A percentile compares a stretch with the other conserved stretches of the same genome.
These are phyloP conservation scores for Selenia dentaria DNA, from an alignment of 2,888 invertebrate genomes.

Conservation along the genomic window DNA sequence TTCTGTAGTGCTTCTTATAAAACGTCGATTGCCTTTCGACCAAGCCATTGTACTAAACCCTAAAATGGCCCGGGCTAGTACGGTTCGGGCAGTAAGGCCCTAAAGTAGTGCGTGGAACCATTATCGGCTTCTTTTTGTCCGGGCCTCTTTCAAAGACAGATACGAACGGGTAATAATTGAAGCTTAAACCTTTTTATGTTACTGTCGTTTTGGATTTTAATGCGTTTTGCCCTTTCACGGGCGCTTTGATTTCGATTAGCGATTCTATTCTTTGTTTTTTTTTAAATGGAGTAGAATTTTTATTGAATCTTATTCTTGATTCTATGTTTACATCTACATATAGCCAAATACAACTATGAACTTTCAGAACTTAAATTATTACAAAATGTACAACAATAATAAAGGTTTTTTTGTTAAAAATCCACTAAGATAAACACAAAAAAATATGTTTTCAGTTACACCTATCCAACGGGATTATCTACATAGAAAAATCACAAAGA, in stretches of 20 bases:
- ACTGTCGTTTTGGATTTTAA: constrained; percentile 60
- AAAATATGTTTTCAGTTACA: too few species aligned
- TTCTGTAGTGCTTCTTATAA: constrained; percentile 63
- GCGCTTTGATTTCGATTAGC: constrained; percentile 56
- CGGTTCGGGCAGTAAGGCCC: constrained; percentile 7
- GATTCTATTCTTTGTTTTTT: constrained; percentile 54
- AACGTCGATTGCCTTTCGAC: constrained; percentile 68
- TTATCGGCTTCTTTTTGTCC: constrained; percentile 63
- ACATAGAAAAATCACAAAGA: too few species aligned
- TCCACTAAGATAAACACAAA: too few species aligned
- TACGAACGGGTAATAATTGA: constrained; percentile 78
- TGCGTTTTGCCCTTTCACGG: constrained; percentile 51
- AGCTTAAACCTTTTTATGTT: constrained; percentile 65
- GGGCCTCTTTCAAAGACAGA: constrained; percentile 67
- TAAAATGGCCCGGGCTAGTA: constrained; percentile 51
- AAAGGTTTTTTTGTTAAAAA: too few species aligned
- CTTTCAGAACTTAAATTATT: too few species aligned
- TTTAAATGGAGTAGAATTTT: too few species aligned
- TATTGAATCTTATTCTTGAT: too few species aligned
- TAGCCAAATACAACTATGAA: too few species aligned
- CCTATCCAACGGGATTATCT: too few species aligned
- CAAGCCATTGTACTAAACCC: constrained; percentile 67
- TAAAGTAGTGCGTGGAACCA: constrained; percentile 47
- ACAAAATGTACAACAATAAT: too few species aligned
- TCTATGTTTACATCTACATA: too few species aligned